Evolutionary conservation across 2,113 vertebrate species (phyloP).

Genomic region (Sigmodon hispidus): DNA sequence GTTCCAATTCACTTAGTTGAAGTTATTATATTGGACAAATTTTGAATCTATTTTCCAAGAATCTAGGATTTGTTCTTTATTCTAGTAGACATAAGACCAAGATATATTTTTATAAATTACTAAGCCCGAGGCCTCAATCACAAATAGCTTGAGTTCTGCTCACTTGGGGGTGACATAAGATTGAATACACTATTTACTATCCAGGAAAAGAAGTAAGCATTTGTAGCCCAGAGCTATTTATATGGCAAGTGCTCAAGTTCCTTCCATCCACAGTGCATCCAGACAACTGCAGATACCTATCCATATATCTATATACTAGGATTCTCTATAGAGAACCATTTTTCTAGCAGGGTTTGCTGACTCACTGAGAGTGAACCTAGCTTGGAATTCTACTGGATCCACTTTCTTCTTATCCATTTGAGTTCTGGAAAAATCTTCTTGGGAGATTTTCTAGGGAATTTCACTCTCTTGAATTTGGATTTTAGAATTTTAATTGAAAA

Average conservation of each 20-base stretch:
- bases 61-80: conserved; percentile 22
- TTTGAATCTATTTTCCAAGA: conserved; percentile 49
- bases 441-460: background rate
- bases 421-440: background rate
- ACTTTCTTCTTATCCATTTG: conserved; percentile 1
- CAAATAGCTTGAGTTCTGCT: conserved; percentile 30
- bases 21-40: background rate
- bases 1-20: background rate
- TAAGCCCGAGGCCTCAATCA: conserved; percentile 31
- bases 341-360: background rate
- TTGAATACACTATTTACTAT: conserved; percentile 33
- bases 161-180: conserved; percentile 35
- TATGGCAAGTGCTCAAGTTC: conserved; percentile 8
- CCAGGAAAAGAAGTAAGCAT: background rate
- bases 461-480: background rate
- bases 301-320: background rate
- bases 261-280: background rate
- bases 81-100: conserved; percentile 19
- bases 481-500: conserved; percentile 37
- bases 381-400: background rate
- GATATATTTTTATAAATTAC: conserved; percentile 55
- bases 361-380: background rate
- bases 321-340: background rate
- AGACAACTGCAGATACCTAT: background rate
- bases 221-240: background rate